A percentile compares a stretch with the other conserved stretches of the same genome.
phyloP scores from a whole-genome alignment of 2,797 vertebrate species.

The Pampus argenteus region DNA sequence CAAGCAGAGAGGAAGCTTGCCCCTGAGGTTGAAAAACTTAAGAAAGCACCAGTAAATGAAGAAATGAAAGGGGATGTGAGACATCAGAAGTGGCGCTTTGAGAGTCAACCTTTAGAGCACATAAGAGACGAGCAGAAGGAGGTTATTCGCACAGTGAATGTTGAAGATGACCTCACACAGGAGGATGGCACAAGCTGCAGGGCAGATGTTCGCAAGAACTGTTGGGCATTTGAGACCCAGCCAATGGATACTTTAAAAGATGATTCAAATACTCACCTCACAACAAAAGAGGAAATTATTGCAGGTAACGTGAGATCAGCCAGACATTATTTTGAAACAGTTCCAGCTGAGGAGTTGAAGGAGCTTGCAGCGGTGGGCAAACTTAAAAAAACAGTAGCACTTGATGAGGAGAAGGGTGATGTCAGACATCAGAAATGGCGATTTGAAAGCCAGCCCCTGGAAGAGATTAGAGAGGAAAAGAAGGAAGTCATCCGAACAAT shows the following conservation, averaged over 20 bases:
- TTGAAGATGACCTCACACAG: slow-evolving; percentile 85
- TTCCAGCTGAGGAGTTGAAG: slow-evolving; percentile 87
- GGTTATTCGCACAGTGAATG: slow-evolving; percentile 85
- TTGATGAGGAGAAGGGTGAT: slow-evolving; percentile 90
- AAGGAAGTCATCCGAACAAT: slow-evolving; percentile 88
- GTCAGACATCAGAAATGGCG: slow-evolving; percentile 92
- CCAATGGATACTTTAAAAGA: slow-evolving; percentile 91
- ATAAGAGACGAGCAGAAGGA: slow-evolving; percentile 91
- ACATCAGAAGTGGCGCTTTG: slow-evolving; percentile 93
- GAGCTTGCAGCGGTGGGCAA: slow-evolving; percentile 89
- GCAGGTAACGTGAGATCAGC: slow-evolving; percentile 90
- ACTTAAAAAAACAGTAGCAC: slow-evolving; percentile 84
- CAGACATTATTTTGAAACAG: slow-evolving; percentile 91
- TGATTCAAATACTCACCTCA: slow-evolving; percentile 76
- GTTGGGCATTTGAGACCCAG: slow-evolving; percentile 94
- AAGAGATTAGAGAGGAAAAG: slow-evolving; percentile 90
- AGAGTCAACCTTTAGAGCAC: slow-evolving; percentile 90
- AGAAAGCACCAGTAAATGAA: slow-evolving; percentile 81
- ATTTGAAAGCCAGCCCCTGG: slow-evolving; percentile 93
- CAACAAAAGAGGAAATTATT: slow-evolving; percentile 85
- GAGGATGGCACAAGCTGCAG: slow-evolving; percentile 87
- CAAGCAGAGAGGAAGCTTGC: slow-evolving; percentile 84
- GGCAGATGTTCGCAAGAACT: slow-evolving; percentile 86
- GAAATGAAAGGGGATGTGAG: slow-evolving; percentile 91
- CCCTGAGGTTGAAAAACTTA: slow-evolving; percentile 88